Base-by-base conservation (phyloP, 2,797 vertebrate species). In the Gallinago nigripennis region DNA sequence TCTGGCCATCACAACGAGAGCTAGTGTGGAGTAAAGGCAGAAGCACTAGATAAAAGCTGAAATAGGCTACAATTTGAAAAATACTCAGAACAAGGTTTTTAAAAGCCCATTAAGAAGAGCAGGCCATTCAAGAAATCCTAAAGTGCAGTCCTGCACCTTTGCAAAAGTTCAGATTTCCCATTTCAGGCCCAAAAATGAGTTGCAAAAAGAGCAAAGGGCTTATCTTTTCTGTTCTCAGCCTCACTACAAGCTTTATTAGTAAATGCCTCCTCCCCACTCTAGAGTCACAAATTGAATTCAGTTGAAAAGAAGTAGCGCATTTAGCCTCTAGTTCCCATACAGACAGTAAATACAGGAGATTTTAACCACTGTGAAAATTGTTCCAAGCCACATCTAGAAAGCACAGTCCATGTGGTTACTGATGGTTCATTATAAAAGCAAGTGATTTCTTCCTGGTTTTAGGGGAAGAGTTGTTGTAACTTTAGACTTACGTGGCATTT, bases 81-180 rank as follows among this genome's bases (percentile, higher is more conserved):
- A 39, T 43, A 71, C 31, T 60, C 45, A 35, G 41, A 86, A 65
- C 6, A 58, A 60, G 12, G 39, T 75, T 93, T 95, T 93, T 73
- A 46, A 96, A 94, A 93, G 46, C 21, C 86, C 56, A 77, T 97
- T 96, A 96, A 82, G 63, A 91, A 87, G 69, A 95, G 86, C 11
- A 76, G 28, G 33, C 78, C 94, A 61, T 92, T 94, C 73, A 88
- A 94, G 82, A 84, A 54, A 54, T 45, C 61, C 39, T 41, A 13
- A 91, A 94, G 33, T 78, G 73, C 76, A 80, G 4, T 72, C 94
- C 45, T 76, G 65, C 48, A 91, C 66, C 60, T 94, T 89, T 88
- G 46, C 63, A 71, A 53, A 95, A 69, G 78, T 93, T 94, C 85
- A 86, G 33, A 64, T 81, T 92, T 94, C 63, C 82, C 31, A 66